phyloP scores from a whole-genome alignment of 1,140 invertebrate genomes.

The Macrobrachium rosenbergii region DNA sequence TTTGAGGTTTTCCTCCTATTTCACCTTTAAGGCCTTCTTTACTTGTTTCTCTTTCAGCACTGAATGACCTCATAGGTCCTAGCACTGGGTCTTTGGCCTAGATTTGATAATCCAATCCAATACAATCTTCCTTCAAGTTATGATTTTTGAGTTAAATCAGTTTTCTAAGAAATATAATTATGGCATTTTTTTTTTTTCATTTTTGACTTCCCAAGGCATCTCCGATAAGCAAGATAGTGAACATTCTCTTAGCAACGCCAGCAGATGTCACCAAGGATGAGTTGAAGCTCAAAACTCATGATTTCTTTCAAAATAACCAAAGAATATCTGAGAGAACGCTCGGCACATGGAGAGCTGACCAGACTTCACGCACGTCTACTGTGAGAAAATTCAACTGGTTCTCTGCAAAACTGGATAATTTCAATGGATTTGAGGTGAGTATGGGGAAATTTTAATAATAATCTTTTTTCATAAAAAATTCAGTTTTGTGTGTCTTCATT shows the following conservation, averaged over 20 bases:
- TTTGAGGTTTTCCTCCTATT: too few relatives aligned
- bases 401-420: not conserved
- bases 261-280: not conserved
- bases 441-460: not conserved
- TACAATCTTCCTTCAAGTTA: too few relatives aligned
- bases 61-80: too few relatives aligned
- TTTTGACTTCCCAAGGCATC: not conserved
- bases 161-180: not conserved
- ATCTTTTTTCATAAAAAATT: too few relatives aligned
- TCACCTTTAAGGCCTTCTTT: too few relatives aligned
- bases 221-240: constrained; percentile 2
- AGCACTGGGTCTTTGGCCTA: too few relatives aligned
- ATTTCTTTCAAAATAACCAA: constrained; percentile 12
- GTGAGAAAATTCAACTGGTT: not conserved
- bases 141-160: too few relatives aligned
- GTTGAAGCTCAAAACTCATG: not conserved
- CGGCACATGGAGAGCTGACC: not conserved
- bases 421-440: constrained; percentile 3
- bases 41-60: too few relatives aligned
- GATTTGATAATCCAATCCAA: too few relatives aligned
- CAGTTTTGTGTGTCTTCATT: too few relatives aligned
- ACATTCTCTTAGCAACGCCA: not conserved
- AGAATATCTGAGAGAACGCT: not conserved
- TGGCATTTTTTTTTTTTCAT: not conserved
- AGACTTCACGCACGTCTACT: not conserved